phyloP scores from a whole-genome alignment of 1,140 invertebrate genomes.

The Campoletis sonorensis region DNA sequence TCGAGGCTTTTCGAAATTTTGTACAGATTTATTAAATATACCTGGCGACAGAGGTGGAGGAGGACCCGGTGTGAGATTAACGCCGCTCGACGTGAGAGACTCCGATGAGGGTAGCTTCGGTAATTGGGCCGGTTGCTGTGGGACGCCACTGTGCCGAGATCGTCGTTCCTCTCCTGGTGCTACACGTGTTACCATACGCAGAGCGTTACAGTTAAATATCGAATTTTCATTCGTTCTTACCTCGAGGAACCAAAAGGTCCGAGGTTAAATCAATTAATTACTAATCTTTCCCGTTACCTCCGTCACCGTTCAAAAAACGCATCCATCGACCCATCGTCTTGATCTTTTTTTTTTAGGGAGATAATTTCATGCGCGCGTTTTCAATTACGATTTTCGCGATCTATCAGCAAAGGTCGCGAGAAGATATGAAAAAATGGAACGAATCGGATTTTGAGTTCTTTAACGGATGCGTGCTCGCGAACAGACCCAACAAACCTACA shows the following conservation, averaged over 20 bases:
- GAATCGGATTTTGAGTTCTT: too few relatives aligned
- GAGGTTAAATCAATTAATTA: too few relatives aligned
- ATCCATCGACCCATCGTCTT: background rate
- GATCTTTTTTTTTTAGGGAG: background rate
- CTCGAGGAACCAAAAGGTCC: too few relatives aligned
- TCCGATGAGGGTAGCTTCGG: slow-evolving; percentile 74
- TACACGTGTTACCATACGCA: slow-evolving; percentile 57
- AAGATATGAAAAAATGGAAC: too few relatives aligned
- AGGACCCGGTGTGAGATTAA: slow-evolving; percentile 65
- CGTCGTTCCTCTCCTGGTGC: slow-evolving; percentile 72
- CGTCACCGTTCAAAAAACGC: background rate
- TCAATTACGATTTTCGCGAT: too few relatives aligned
- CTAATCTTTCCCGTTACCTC: background rate
- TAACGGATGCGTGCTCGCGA: too few relatives aligned
- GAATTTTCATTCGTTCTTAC: background rate
- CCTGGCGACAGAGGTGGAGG: slow-evolving; percentile 72
- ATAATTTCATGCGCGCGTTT: too few relatives aligned
- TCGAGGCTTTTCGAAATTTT: background rate
- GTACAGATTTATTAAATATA: slow-evolving; percentile 57
- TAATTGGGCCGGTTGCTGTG: slow-evolving; percentile 68
- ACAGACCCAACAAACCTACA: too few relatives aligned
- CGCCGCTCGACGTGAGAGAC: slow-evolving; percentile 67
- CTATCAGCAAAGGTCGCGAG: too few relatives aligned
- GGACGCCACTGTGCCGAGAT: slow-evolving; percentile 70
- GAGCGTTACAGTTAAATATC: slow-evolving; percentile 47